These are phyloP conservation scores for Atherinosoma microstoma DNA, from an alignment of 2,797 vertebrate species.

Conservation along the genomic window DNA sequence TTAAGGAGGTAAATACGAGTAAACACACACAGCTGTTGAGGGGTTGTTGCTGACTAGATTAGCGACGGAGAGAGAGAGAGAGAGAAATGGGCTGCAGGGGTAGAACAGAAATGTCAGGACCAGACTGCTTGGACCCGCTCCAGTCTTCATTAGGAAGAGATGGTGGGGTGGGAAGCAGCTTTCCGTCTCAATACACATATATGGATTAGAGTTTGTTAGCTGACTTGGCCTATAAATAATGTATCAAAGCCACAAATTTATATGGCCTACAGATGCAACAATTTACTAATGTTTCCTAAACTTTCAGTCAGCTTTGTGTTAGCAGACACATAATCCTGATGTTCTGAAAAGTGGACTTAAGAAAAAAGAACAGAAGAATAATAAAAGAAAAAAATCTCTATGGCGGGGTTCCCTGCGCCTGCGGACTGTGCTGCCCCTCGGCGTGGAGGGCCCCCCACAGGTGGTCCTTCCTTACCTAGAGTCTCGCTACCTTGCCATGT, in stretches of 20 bases:
- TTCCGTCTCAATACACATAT: slow-evolving; percentile 7
- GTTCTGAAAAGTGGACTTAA: not conserved
- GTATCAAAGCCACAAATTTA: slow-evolving; percentile 1
- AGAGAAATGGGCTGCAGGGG: slow-evolving; percentile 37
- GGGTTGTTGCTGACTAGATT: slow-evolving; percentile 60
- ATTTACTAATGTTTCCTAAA: not conserved
- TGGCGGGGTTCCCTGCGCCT: too few species aligned
- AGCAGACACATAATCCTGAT: not conserved
- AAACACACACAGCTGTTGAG: slow-evolving; percentile 81
- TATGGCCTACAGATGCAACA: not conserved
- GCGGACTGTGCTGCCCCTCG: not conserved
- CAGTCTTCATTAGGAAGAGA: slow-evolving; percentile 57
- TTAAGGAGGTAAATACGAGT: slow-evolving; percentile 78
- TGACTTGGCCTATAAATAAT: not conserved
- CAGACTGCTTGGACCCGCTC: slow-evolving; percentile 58
- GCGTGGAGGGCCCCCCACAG: too few species aligned
- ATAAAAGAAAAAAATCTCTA: too few species aligned
- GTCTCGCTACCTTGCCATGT: too few species aligned
- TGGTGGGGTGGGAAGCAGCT: not conserved
- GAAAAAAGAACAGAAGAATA: not conserved
- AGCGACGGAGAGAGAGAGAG: slow-evolving; percentile 21
- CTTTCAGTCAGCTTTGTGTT: not conserved
- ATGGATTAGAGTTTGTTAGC: slow-evolving; percentile 6
- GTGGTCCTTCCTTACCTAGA: too few species aligned
- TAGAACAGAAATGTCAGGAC: slow-evolving; percentile 34